Conservation (phyloP, 2,113 vertebrate genomes). For the Tautogolabrus adspersus region DNA sequence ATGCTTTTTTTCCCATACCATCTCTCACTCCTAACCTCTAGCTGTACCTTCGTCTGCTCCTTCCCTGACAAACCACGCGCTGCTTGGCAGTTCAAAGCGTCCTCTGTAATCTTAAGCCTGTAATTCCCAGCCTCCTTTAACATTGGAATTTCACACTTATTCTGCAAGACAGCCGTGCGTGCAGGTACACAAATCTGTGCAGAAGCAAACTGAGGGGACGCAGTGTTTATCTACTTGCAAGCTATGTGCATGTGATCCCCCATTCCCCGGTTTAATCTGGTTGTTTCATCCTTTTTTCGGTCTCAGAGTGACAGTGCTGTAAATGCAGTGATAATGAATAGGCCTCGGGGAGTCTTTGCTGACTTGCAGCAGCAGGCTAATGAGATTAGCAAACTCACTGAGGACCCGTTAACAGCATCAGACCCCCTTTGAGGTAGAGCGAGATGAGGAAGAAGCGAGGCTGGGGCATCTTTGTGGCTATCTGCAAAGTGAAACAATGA, state of each 20-base stretch:
- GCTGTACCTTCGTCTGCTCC: slow-evolving; percentile 28
- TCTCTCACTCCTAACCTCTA: slow-evolving; percentile 33
- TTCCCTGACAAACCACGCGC: not conserved
- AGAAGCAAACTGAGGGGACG: not conserved
- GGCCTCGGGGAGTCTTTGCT: slow-evolving; percentile 67
- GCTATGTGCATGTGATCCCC: not conserved
- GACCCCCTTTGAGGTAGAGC: slow-evolving; percentile 38
- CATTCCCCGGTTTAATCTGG: slow-evolving; percentile 29
- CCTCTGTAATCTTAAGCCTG: slow-evolving; percentile 54
- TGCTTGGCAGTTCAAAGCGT: slow-evolving; percentile 56
- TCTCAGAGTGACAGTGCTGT: slow-evolving; percentile 53
- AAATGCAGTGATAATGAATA: slow-evolving; percentile 69
- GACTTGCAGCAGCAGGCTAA: slow-evolving; percentile 69
- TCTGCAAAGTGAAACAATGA: slow-evolving; percentile 24
- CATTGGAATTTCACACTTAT: slow-evolving; percentile 25
- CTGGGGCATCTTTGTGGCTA: slow-evolving; percentile 13
- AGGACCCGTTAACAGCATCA: slow-evolving; percentile 49
- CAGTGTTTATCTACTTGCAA: slow-evolving; percentile 2
- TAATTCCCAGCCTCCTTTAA: slow-evolving; percentile 38
- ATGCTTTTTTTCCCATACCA: slow-evolving; percentile 5
- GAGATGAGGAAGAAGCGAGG: slow-evolving; percentile 38
- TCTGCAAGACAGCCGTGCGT: slow-evolving; percentile 16
- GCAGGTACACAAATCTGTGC: not conserved
- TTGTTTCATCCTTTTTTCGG: slow-evolving; percentile 41
- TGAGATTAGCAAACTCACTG: slow-evolving; percentile 63